These are phyloP conservation scores for Gallinago media DNA, from an alignment of 2,113 vertebrate genomes.

Conservation along the genomic window DNA sequence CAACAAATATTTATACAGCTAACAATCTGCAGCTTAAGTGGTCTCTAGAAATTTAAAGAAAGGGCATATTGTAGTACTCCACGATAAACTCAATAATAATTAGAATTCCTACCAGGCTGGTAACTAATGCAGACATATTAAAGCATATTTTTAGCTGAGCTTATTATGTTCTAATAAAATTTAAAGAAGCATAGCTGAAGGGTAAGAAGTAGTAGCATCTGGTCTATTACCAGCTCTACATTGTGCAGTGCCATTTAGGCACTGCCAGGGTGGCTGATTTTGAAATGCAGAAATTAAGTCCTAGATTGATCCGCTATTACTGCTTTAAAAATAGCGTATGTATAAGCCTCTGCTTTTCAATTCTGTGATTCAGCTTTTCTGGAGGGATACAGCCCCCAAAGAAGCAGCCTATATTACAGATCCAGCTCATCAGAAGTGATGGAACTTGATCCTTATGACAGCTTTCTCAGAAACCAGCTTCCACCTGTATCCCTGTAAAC, in stretches of 20 bases:
- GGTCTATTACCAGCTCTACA: constrained; percentile 31
- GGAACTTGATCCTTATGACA: not conserved
- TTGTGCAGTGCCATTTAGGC: constrained; percentile 33
- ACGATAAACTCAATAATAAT: constrained; percentile 72
- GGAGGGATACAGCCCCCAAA: not conserved
- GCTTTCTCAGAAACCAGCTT: not conserved
- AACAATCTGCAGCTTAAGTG: constrained; percentile 67
- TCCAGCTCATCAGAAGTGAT: not conserved
- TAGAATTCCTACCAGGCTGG: constrained; percentile 74
- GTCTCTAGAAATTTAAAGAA: constrained; percentile 69
- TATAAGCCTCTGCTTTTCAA: not conserved
- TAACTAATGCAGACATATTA: constrained; percentile 74
- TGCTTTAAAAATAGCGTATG: not conserved
- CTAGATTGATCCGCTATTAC: not conserved
- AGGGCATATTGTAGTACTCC: constrained; percentile 20
- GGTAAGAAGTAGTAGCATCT: constrained; percentile 57
- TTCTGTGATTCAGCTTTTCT: not conserved
- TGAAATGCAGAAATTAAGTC: not conserved
- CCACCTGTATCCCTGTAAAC: fast-evolving
- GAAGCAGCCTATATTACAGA: not conserved
- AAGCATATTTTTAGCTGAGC: constrained; percentile 65
- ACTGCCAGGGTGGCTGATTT: not conserved
- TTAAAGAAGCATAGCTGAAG: constrained; percentile 67
- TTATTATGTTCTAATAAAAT: constrained; percentile 74
- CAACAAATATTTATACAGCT: constrained; percentile 71